Evolutionary conservation across 2,113 vertebrate species (phyloP).

Genomic region (Dicentrarchus labrax): DNA sequence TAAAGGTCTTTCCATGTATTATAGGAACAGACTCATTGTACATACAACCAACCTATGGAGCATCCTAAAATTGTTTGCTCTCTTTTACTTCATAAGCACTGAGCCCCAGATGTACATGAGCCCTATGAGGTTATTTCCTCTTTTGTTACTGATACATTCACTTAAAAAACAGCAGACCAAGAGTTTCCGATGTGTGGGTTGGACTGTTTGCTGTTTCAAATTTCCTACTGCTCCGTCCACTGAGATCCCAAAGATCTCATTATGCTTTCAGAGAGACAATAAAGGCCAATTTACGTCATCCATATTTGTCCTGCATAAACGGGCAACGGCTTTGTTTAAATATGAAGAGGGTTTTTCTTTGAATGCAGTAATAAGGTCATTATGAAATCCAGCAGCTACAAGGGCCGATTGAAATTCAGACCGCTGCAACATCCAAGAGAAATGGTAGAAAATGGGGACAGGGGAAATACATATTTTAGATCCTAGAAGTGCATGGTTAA

Average conservation of each 20-base stretch:
- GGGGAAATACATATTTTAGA: neutral
- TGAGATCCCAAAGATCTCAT: constrained; percentile 62
- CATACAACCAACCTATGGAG: neutral
- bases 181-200: constrained; percentile 28
- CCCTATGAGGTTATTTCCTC: neutral
- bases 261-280: constrained; percentile 63
- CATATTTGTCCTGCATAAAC: constrained; percentile 66
- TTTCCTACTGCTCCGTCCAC: constrained; percentile 48
- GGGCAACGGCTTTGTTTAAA: constrained; percentile 67
- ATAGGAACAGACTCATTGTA: neutral
- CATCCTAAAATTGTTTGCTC: constrained; percentile 26
- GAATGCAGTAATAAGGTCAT: constrained; percentile 50
- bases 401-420: constrained; percentile 53
- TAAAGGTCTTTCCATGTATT: neutral
- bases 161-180: constrained; percentile 25
- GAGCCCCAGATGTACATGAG: neutral
- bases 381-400: constrained; percentile 45
- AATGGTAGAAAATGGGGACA: neutral
- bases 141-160: constrained; percentile 61
- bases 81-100: neutral
- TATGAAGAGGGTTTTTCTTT: constrained; percentile 64
- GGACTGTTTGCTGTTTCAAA: constrained; percentile 65
- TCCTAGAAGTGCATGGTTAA: neutral
- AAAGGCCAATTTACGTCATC: constrained; percentile 71
- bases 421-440: neutral